Percentiles rank a stretch among this genome's conserved stretches.
phyloP scores from a whole-genome alignment of 1,140 invertebrate species.

The Pentalonia nigronervosa region DNA sequence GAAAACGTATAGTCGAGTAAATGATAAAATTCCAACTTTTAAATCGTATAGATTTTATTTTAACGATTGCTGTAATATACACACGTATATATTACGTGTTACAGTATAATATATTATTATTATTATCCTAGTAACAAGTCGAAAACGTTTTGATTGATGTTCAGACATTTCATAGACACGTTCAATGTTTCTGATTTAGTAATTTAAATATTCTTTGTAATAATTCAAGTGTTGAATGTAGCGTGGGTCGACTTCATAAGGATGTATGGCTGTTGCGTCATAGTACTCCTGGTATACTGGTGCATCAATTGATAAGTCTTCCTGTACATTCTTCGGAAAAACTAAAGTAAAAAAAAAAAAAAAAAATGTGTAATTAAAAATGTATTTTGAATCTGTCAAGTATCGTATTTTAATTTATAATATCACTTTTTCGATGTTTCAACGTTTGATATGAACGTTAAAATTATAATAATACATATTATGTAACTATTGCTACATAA shows the following conservation, averaged over 20 bases:
- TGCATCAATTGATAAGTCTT: neutral
- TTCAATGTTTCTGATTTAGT: neutral
- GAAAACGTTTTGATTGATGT: neutral
- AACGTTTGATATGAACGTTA: neutral
- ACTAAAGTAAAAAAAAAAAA: constrained; percentile 14
- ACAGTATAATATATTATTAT: neutral
- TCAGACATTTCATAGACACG: neutral
- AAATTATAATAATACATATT: neutral
- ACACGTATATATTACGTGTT: too few species aligned
- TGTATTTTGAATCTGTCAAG: too few species aligned
- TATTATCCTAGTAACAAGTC: neutral
- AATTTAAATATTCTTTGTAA: constrained; percentile 34
- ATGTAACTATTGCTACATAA: neutral
- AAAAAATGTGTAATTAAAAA: neutral
- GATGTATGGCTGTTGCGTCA: neutral
- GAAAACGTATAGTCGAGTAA: too few species aligned
- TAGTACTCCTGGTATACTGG: constrained; percentile 34
- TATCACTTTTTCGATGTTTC: too few species aligned
- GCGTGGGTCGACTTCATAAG: neutral
- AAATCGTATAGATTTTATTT: too few species aligned
- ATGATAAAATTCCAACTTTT: too few species aligned
- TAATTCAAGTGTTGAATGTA: constrained; percentile 3
- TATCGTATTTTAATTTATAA: neutral
- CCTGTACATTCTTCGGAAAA: constrained; percentile 28
- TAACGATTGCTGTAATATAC: too few species aligned